Conservation (phyloP, 2,113 vertebrate species). For the Grammomys dolichurus region DNA sequence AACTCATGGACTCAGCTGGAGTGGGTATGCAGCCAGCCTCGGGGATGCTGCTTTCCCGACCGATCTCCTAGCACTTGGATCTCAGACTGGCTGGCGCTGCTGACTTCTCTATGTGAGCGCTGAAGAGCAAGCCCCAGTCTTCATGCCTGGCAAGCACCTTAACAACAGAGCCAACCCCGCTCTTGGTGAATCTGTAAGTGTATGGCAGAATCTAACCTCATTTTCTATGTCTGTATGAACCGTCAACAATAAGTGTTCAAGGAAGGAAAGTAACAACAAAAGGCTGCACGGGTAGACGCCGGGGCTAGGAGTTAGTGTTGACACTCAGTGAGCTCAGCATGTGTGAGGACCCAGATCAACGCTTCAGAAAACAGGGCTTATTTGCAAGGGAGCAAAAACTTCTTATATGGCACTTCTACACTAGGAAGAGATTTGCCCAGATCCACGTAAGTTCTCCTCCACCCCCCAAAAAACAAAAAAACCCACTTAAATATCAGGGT, state of each 20-base stretch:
- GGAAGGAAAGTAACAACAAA: neutral
- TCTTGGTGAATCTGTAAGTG: neutral
- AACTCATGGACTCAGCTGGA: neutral
- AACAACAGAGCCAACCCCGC: neutral
- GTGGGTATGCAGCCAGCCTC: neutral
- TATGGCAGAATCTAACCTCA: neutral
- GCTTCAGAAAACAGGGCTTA: neutral
- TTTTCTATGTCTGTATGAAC: neutral
- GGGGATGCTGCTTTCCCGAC: neutral
- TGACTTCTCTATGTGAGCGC: too few relatives aligned
- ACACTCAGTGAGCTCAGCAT: too few relatives aligned
- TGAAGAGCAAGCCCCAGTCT: neutral
- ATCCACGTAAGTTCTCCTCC: neutral
- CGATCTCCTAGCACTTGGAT: neutral
- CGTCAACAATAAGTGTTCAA: neutral
- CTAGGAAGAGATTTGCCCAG: neutral
- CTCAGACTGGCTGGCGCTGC: neutral
- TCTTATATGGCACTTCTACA: neutral
- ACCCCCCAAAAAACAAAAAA: neutral
- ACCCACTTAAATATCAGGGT: neutral
- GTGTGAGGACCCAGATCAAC: neutral
- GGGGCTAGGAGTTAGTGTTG: neutral
- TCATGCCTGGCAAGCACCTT: neutral
- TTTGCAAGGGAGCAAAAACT: neutral
- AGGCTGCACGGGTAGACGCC: too few relatives aligned